phyloP scores from a whole-genome alignment of 1,140 invertebrate genomes.

The Goniozus legneri region DNA sequence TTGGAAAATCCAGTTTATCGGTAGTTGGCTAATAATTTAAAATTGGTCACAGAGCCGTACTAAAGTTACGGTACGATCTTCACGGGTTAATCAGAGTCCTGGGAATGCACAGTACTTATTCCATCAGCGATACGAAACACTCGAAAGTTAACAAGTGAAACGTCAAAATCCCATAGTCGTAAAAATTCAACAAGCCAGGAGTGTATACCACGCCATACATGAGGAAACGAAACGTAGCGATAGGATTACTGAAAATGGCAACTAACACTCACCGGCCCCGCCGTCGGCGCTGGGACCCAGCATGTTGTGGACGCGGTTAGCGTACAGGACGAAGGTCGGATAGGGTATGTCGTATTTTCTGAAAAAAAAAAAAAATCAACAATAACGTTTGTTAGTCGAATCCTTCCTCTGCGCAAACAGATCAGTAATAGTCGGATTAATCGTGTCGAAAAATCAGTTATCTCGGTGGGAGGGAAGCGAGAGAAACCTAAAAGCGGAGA shows the following conservation, averaged over 20 bases:
- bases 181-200: too few relatives aligned
- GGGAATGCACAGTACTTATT: too few relatives aligned
- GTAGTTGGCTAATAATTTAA: slow-evolving; percentile 39
- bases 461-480: too few relatives aligned
- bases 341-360: slow-evolving; percentile 92
- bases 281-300: slow-evolving; percentile 84
- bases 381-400: too few relatives aligned
- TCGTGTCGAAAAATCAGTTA: too few relatives aligned
- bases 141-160: too few relatives aligned
- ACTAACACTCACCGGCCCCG: slow-evolving; percentile 68
- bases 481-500: too few relatives aligned
- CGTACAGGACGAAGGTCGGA: slow-evolving; percentile 90
- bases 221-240: slow-evolving; percentile 18
- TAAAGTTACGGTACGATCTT: background rate
- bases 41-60: slow-evolving; percentile 25
- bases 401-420: too few relatives aligned
- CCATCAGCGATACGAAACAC: too few relatives aligned
- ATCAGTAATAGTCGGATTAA: too few relatives aligned
- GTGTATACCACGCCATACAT: too few relatives aligned
- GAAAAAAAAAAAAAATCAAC: slow-evolving; percentile 36
- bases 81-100: slow-evolving; percentile 1
- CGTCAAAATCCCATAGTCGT: too few relatives aligned
- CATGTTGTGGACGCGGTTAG: slow-evolving; percentile 90
- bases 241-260: slow-evolving; percentile 26
- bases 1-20: slow-evolving; percentile 21